Conservation (phyloP, 2,888 invertebrate species). For the Drosophila aldrichi region DNA sequence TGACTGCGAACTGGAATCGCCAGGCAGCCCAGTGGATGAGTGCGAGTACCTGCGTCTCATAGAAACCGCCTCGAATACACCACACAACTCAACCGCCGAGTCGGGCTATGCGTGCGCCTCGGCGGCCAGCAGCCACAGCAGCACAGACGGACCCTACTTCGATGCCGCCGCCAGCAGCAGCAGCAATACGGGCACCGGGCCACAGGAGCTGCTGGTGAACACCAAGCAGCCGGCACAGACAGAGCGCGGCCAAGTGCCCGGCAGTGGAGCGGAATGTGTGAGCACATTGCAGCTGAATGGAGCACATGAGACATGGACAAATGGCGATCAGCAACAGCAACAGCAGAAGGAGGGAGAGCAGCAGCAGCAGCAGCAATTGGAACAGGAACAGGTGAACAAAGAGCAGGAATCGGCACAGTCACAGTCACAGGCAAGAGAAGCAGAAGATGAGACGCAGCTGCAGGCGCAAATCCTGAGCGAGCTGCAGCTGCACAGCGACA, state of each 20-base stretch:
- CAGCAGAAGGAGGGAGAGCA: constrained; percentile 21
- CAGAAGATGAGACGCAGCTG: constrained; percentile 55
- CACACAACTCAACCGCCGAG: constrained; percentile 86
- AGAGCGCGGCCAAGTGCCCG: constrained; percentile 34
- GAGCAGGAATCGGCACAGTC: constrained; percentile 22
- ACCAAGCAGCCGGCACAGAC: constrained; percentile 31
- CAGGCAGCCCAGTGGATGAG: constrained; percentile 90
- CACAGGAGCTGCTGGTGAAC: constrained; percentile 45
- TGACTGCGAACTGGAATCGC: constrained; percentile 89
- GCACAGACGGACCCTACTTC: constrained; percentile 86
- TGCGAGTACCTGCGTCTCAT: constrained; percentile 86
- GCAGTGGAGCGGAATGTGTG: constrained; percentile 31
- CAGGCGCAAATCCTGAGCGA: constrained; percentile 81
- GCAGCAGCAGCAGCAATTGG: constrained; percentile 6
- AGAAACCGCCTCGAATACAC: constrained; percentile 86
- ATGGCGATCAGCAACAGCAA: constrained; percentile 57
- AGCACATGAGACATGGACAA: constrained; percentile 56
- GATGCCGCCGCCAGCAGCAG: constrained; percentile 84
- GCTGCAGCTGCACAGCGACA: constrained; percentile 75
- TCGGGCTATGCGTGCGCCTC: constrained; percentile 86
- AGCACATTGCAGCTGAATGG: constrained; percentile 53
- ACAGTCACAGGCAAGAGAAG: constrained; percentile 1
- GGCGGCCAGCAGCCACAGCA: constrained; percentile 86
- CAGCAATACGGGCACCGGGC: constrained; percentile 58
- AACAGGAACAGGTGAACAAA: constrained; percentile 29